Evolutionary conservation across 1,140 invertebrate genomes (phyloP), one percentile per base, ranked within the genome.

Genomic region (Meloidogyne chitwoodi): DNA sequence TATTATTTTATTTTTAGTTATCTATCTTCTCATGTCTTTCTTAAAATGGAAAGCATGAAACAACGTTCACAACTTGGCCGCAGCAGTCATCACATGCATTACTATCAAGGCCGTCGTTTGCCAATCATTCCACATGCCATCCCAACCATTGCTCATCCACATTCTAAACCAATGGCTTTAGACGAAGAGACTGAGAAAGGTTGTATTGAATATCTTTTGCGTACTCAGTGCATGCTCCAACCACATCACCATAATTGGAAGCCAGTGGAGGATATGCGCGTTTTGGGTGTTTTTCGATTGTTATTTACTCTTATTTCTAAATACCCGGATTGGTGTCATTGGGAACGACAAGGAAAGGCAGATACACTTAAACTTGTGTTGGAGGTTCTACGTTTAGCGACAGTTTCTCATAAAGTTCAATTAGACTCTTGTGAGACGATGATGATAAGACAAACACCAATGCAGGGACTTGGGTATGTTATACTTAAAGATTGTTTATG

Each of bases 11-110:
- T 65, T 79, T 56, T 68, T 14, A 44, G 79, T 14, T 76, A 76
- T 76, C 78, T 76, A 41, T 70, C 68, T 24, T 80, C 80, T n/a
- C 80, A 81, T 61, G 61, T 81, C 12, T 74, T 79, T 26, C 68
- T 81, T 19, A 81, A 80, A 83, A 83, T 83, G 41, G 80, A 81
- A 63, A 48, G 76, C 4, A 81, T 81, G 29, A 82, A 83, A 38
- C 48, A 56, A 56, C 77, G 81, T 10, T 69, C 83, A 12, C 77
- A 82, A n/a, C 48, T 56, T 16, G 67, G 63, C 11, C 31, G 68
- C 1, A 34, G 27, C 29, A 80, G 56, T 38, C 63, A 75, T 27
- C 29, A 41, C 6, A 26, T 75, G 70, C 71, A 48, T n/a, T 48
- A 22, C 12, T 27, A 48, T 29, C 65, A 73, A 19, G 14, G 62